Base-by-base conservation (phyloP, 2,113 vertebrate genomes). In the Oreochromis spilurus region DNA sequence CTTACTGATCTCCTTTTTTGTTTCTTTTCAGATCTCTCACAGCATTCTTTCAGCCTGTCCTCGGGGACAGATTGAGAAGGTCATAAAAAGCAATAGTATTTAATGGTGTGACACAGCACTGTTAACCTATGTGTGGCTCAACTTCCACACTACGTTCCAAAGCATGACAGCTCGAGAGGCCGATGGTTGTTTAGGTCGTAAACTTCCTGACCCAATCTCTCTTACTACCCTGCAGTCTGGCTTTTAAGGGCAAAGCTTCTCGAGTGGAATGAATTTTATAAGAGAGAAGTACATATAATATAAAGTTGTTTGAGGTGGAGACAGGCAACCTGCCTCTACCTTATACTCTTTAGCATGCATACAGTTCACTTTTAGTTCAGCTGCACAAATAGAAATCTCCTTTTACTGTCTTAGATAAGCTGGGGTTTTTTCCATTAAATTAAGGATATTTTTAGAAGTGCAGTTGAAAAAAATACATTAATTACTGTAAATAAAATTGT, bases 61-160 rank as follows among this genome's bases (percentile, higher is more conserved):
- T 90, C 86, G 88, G 92, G 87, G 91, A 91, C 85, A 17, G 83
- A 90, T 91, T 84, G 81, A 72, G 83, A 84, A 67, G 83, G 62
- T 83, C 55, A 77, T 94, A 94, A 95, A 94, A 93, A 90, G 9
- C 88, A 84, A 91, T 94, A 92, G 92, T 88, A 91, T 93, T 92
- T 91, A 93, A 94, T 26, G 81, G 78, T 34, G 87, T 88, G 89
- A 89, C 87, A 90, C 88, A 48, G 50, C 67, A 79, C 86, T 17
- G 91, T 92, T 94, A 91, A 95, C 93, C 92, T 93, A 75, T 57
- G 86, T 85, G 91, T 75, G 81, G 82, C 60, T 84, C n/a, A 21
- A 24, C 19, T 79, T 72, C 60, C 34, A 81, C 72, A 31, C 85
- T 6, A 21, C 36, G 38, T 57, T 91, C 72, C 17, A 4, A 24